Conservation (phyloP, 2,113 vertebrate species). For the Sprattus sprattus region DNA sequence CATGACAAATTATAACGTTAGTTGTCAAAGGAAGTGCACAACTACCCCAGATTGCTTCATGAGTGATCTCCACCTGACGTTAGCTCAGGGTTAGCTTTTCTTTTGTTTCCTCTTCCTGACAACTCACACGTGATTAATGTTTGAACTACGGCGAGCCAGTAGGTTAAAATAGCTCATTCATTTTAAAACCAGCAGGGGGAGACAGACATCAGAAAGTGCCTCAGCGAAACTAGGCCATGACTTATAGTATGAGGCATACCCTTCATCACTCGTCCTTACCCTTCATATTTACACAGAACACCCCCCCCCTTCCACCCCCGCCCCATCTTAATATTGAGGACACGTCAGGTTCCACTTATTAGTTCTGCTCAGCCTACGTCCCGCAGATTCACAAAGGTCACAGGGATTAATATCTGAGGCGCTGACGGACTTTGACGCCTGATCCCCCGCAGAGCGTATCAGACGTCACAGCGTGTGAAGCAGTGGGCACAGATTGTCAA, state of each 20-base stretch:
- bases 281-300: background rate
- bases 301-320: background rate
- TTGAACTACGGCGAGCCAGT: constrained; percentile 39
- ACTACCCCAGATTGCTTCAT: background rate
- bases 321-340: constrained; percentile 2
- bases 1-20: background rate
- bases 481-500: constrained; percentile 36
- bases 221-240: background rate
- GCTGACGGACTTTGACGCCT: constrained; percentile 20
- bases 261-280: constrained; percentile 9
- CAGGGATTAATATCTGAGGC: constrained; percentile 40
- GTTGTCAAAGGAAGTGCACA: background rate
- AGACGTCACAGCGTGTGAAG: constrained; percentile 34
- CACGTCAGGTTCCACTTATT: constrained; percentile 15
- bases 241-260: background rate
- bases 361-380: constrained; percentile 12
- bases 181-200: constrained; percentile 29
- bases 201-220: constrained; percentile 28
- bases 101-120: constrained; percentile 53
- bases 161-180: background rate
- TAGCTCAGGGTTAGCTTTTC: constrained; percentile 22
- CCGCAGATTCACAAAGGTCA: constrained; percentile 33
- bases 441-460: constrained; percentile 31
- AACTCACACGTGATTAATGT: constrained; percentile 39
- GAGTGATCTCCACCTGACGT: constrained; percentile 1